Evolutionary conservation across 2,888 invertebrate species (phyloP).

Genomic region (Metellina segmentata): DNA sequence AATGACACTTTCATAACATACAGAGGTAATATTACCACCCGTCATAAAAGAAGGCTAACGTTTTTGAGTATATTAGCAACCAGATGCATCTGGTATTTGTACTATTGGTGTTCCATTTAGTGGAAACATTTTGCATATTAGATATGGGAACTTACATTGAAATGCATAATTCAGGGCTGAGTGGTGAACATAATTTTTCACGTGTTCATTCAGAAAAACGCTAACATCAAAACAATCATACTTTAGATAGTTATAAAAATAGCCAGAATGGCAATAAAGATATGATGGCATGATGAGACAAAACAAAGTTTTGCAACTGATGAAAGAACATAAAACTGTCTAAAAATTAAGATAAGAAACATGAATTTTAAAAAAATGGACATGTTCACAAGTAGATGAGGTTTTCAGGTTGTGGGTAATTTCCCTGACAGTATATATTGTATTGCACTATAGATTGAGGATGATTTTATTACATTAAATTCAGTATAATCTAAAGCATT

Average conservation of each 20-base stretch:
- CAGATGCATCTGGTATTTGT: constrained; percentile 50
- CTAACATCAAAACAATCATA: not conserved
- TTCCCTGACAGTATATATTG: no score
- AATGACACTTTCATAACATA: constrained; percentile 26
- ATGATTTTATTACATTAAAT: no score
- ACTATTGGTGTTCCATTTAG: constrained; percentile 48
- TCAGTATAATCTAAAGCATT: no score
- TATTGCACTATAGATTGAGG: no score
- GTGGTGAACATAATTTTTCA: constrained; percentile 17
- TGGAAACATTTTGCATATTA: constrained; percentile 36
- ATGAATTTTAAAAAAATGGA: no score
- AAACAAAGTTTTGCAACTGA: no score
- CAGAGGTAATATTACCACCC: constrained; percentile 69
- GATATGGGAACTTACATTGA: constrained; percentile 36
- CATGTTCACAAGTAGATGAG: no score
- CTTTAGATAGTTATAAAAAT: not conserved
- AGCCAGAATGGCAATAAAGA: not conserved
- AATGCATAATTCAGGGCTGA: constrained; percentile 1
- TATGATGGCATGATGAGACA: not conserved
- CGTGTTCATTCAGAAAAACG: not conserved
- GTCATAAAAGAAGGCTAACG: constrained; percentile 55
- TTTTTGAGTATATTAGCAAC: constrained; percentile 19
- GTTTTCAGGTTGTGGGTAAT: no score
- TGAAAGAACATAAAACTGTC: no score
- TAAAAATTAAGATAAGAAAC: no score